Conservation (phyloP, 2,113 vertebrate species). For the Tyto alba region DNA sequence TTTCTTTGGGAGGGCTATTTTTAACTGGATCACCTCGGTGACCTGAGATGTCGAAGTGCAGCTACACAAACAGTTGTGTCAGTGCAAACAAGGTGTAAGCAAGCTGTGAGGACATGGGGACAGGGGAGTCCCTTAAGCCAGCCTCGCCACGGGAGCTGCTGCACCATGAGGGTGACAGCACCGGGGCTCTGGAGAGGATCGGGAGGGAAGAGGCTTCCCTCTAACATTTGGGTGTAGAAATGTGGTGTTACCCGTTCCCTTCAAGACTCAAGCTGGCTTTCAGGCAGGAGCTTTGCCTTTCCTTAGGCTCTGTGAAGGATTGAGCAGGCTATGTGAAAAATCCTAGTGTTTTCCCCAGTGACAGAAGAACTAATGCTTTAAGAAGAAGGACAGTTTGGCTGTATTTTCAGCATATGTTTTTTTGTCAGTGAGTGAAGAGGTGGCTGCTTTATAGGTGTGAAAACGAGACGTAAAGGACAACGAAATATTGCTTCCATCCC, state of each 20-base stretch:
- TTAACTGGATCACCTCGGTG: not conserved
- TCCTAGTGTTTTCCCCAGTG: not conserved
- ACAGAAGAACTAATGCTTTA: not conserved
- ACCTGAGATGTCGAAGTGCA: not conserved
- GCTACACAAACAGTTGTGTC: not conserved
- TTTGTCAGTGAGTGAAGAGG: not conserved
- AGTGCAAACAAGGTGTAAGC: not conserved
- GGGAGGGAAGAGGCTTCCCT: not conserved
- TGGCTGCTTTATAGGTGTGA: not conserved
- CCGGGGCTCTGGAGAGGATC: not conserved
- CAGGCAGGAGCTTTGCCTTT: not conserved
- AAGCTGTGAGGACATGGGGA: not conserved
- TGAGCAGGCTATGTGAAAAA: not conserved
- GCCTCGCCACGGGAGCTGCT: not conserved
- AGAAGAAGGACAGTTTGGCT: not conserved
- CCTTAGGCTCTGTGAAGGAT: not conserved
- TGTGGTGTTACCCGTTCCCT: not conserved
- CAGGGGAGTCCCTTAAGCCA: not conserved
- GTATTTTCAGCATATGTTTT: not conserved
- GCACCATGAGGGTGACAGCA: fast-evolving
- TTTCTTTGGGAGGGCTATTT: not conserved
- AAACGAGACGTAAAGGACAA: not conserved
- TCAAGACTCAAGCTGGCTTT: not conserved
- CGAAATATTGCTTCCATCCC: not conserved
- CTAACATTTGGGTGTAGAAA: not conserved